phyloP scores from a whole-genome alignment of 2,888 invertebrate genomes.

The Smittia sp. region DNA sequence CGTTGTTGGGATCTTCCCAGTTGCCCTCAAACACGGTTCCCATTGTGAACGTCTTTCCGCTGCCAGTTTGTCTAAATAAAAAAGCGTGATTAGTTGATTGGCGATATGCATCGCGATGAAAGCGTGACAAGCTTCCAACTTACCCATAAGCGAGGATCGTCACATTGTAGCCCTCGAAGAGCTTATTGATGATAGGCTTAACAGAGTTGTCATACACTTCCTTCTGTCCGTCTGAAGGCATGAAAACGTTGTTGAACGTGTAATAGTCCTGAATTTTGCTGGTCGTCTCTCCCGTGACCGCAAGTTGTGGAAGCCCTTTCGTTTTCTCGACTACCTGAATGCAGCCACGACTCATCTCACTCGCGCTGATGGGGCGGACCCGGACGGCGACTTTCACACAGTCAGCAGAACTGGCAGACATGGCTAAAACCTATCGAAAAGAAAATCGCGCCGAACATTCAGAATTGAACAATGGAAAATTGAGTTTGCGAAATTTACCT shows the following conservation, averaged over 20 bases:
- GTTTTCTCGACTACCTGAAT: conserved; percentile 68
- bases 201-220: conserved; percentile 73
- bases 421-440: background rate
- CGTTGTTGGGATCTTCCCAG: conserved; percentile 61
- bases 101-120: background rate
- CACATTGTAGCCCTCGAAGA: conserved; percentile 90
- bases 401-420: conserved; percentile 46
- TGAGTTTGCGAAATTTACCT: no score
- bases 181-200: conserved; percentile 64
- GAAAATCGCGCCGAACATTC: no score
- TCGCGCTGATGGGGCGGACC: conserved; percentile 73
- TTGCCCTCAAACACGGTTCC: conserved; percentile 72
- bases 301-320: conserved; percentile 64
- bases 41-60: conserved; percentile 93
- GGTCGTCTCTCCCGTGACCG: background rate
- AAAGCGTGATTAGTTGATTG: background rate
- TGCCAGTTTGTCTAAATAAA: conserved; percentile 70
- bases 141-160: conserved; percentile 88
- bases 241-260: conserved; percentile 81
- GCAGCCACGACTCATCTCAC: conserved; percentile 72
- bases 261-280: conserved; percentile 65
- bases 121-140: background rate
- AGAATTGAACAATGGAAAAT: no score
- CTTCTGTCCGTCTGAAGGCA: conserved; percentile 65
- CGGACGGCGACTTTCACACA: conserved; percentile 78